Percentiles rank a stretch among this genome's conserved stretches.
These are phyloP conservation scores for Pleuronectes platessa DNA, from an alignment of 2,113 vertebrate genomes.

Conservation along the genomic window DNA sequence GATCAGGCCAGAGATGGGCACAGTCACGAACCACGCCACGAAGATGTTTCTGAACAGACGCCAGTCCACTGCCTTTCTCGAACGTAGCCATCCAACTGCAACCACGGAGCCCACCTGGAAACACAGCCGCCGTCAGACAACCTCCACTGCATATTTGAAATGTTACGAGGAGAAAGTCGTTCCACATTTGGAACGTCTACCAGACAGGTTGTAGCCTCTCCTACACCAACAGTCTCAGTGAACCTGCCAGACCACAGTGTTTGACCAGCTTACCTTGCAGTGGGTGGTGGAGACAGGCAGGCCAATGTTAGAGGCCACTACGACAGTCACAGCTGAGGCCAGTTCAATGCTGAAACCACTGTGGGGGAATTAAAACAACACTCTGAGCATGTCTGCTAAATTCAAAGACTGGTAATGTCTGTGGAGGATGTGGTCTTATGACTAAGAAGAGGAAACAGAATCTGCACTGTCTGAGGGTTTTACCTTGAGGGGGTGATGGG, in stretches of 20 bases:
- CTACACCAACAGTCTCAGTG: constrained; percentile 18
- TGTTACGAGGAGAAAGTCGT: constrained; percentile 7
- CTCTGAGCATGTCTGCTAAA: constrained; percentile 20
- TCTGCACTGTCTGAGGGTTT: constrained; percentile 1
- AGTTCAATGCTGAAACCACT: constrained; percentile 99
- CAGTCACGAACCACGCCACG: constrained; percentile 98
- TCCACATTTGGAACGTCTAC: constrained; percentile 35
- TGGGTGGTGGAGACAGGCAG: constrained; percentile 98
- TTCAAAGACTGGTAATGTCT: constrained; percentile 36
- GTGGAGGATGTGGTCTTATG: constrained; percentile 40
- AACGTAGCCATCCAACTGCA: constrained; percentile 95
- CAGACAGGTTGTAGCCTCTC: constrained; percentile 30
- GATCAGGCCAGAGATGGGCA: constrained; percentile 95
- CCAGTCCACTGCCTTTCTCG: constrained; percentile 96
- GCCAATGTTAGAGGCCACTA: constrained; percentile 95
- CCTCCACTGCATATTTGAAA: background rate
- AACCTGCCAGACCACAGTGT: constrained; percentile 41
- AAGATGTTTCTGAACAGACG: constrained; percentile 98
- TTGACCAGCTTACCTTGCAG: constrained; percentile 89
- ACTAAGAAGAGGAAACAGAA: constrained; percentile 10
- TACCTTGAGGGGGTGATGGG: constrained; percentile 92
- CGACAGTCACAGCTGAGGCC: constrained; percentile 94
- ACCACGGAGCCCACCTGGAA: constrained; percentile 95
- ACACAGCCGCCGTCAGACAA: constrained; percentile 6
- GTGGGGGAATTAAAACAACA: constrained; percentile 34